A percentile compares a stretch with the other conserved stretches of the same genome.
Evolutionary conservation across 2,797 vertebrate genomes (phyloP).

Genomic region (Macrochelys suwanniensis): DNA sequence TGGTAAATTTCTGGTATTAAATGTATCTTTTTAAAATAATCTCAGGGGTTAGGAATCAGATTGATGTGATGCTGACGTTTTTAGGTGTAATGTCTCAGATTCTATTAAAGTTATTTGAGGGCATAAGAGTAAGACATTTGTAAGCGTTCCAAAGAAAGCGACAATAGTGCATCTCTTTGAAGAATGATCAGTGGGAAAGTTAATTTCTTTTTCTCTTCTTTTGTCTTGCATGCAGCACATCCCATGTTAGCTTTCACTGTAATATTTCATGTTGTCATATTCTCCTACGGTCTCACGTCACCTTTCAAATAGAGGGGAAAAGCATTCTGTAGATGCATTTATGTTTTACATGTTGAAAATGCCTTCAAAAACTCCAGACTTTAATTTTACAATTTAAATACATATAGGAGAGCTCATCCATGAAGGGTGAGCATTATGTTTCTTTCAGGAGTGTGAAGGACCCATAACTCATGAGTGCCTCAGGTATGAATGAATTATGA

Average conservation of each 20-base stretch:
- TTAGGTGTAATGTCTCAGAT: conserved; percentile 8
- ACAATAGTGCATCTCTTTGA: background rate
- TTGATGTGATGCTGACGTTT: background rate
- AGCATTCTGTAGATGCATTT: background rate
- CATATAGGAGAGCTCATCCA: conserved; percentile 30
- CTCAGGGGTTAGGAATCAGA: background rate
- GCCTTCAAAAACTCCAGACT: background rate
- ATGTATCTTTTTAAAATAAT: background rate
- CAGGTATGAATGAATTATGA: conserved; percentile 67
- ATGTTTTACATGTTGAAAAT: conserved; percentile 2
- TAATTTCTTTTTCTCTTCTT: conserved; percentile 37
- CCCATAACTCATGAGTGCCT: conserved; percentile 49
- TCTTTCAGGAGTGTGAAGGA: conserved; percentile 57
- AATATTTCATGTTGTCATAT: conserved; percentile 42
- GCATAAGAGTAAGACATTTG: conserved; percentile 46
- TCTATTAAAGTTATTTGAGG: conserved; percentile 24
- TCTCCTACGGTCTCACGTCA: conserved; percentile 12
- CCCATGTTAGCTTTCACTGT: background rate
- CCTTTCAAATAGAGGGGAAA: background rate
- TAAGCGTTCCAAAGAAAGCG: conserved; percentile 25
- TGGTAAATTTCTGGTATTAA: background rate
- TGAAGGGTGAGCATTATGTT: conserved; percentile 49
- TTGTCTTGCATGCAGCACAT: background rate
- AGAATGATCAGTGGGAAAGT: conserved; percentile 40
- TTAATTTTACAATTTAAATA: conserved; percentile 61